These are phyloP conservation scores for Formica selysi DNA, from an alignment of 1,140 invertebrate species.

Conservation along the genomic window DNA sequence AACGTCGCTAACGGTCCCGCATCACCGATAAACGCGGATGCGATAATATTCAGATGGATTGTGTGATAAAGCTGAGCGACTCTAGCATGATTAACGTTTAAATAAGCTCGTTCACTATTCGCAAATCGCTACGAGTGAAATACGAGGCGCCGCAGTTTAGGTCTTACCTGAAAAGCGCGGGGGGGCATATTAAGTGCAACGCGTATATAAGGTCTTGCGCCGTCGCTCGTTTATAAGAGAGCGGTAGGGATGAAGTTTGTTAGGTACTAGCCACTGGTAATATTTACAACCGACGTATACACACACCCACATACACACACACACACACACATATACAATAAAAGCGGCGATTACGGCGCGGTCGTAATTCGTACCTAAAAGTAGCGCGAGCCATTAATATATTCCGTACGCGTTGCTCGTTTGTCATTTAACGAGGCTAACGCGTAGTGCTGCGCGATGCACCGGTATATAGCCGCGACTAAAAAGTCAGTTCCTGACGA, in stretches of 20 bases:
- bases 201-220: background rate
- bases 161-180: background rate
- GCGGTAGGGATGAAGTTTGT: slow-evolving; percentile 15
- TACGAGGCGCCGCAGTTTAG: background rate
- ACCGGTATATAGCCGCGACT: background rate
- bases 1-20: slow-evolving; percentile 12
- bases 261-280: background rate
- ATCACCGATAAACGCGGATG: slow-evolving; percentile 56
- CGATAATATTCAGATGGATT: slow-evolving; percentile 64
- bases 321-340: slow-evolving; percentile 5
- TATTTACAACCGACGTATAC: slow-evolving; percentile 35
- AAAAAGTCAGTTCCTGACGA: slow-evolving; percentile 54
- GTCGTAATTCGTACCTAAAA: slow-evolving; percentile 56
- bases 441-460: background rate
- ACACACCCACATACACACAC: background rate
- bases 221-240: background rate
- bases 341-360: slow-evolving; percentile 45
- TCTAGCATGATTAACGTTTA: background rate
- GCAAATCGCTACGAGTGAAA: background rate
- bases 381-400: slow-evolving; percentile 59
- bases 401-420: slow-evolving; percentile 41
- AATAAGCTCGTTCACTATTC: slow-evolving; percentile 4
- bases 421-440: slow-evolving; percentile 60
- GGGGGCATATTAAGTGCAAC: background rate
- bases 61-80: slow-evolving; percentile 52